Evolutionary conservation across 1,140 invertebrate species (phyloP), one percentile per base, ranked within the genome.

Genomic region (Pseudomyrmex cubaensis): DNA sequence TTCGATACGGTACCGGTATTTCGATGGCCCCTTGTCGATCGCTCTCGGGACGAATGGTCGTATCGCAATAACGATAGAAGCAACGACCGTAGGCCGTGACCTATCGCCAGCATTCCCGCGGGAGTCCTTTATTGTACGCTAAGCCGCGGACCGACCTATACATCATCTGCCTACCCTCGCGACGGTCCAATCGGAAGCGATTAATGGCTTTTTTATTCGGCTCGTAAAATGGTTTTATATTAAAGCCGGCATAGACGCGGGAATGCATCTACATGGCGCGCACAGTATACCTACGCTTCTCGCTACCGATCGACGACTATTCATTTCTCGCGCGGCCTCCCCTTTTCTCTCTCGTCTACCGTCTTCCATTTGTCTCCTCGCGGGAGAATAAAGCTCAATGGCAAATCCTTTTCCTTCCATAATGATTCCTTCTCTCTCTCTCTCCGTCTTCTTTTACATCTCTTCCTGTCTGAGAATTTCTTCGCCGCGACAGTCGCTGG

Each of bases 161-260:
- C 83, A 83, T 85, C 84, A 85, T 85, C 57, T 50, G 20, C 54
- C 77, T 74, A 67, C 20, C 69, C 46, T 48, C 63, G 69, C 62
- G 61, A 56, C 48, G 44, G 52, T 74, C 62, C 84, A 91, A 91
- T 92, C 85, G 77, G 73, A 83, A 82, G 66, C 86, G 85, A 88
- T 87, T 92, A 91, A 91, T 90, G 87, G 87, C 78, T 84, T 91
- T 91, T 92, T 92, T 89, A 90, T 91, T 91, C 84, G 70, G 72
- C 84, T 89, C 82, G 89, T 91, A 90, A 90, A 91, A 91, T 91
- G 87, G 84, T 87, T 90, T 91, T 89, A 88, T 91, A 90, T 91
- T 87, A 90, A 92, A 91, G 78, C 46, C 83, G 84, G 87, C 82
- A 85, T 77, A 86, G 80, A 85, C 84, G 82, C 80, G 84, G 89